Base-by-base conservation (phyloP, 1,140 invertebrate species). In the Cyphomyrmex costatus region DNA sequence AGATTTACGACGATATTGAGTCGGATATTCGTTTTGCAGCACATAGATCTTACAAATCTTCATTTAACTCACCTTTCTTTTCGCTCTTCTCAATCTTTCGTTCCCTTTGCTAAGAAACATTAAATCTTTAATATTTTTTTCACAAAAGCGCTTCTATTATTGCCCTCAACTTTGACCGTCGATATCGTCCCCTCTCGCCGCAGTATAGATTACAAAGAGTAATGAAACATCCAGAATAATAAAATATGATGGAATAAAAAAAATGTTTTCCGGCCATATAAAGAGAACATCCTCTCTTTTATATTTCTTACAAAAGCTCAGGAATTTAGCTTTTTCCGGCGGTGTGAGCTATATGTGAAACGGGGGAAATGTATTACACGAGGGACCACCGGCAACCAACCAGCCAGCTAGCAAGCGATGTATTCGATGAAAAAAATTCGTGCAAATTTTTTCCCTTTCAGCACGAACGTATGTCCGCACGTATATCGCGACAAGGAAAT, bases 201-300 rank as follows among this genome's bases (percentile, higher is more conserved):
- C 27, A 24, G 27, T 53, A 36, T 68, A 16, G 77, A 66, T 79
- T 66, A 83, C 68, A 83, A 83, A 83, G 68, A 60, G 53, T 83
- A 83, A 83, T 83, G 79, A 83, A 83, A 83, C 36, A 74, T 74
- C 68, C n/a, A 27, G 53, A 83, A 83, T 83, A 83, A 83, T 60
- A 56, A 61, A 83, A 83, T 42, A 16, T n/a, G n/a, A n/a, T n/a
- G n/a, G 27, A 58, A 46, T 53, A 73, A 71, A 73, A 83, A 58
- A 74, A 56, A 73, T 30, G 33, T 36, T 58, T 53, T 27, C 12
- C 36, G 68, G 27, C 36, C 36, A 21, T 16, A 83, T 73, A 83
- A 83, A 83, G 53, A 36, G 1, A 71, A 82, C 66, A 46, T 36
- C 14, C 66, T n/a, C 19, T 2, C 8, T 73, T 83, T 53, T 53